Base-by-base conservation (phyloP, 1,140 invertebrate species). In the Penaeus chinensis region DNA sequence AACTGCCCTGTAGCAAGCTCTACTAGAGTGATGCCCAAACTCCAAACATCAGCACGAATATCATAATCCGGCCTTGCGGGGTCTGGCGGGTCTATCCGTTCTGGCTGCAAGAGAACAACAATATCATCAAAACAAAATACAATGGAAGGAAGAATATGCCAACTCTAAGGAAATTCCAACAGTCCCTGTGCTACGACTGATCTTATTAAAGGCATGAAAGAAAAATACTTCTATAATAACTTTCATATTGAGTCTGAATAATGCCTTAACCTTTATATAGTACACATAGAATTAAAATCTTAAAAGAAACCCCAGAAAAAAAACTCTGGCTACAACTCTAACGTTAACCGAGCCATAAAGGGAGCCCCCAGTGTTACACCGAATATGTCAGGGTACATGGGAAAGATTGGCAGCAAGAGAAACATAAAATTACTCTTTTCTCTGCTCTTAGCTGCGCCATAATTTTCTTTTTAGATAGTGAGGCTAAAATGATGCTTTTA, bases 21-120 rank as follows among this genome's bases (percentile, higher is more conserved):
- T 90, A 99, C 97, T 91, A 99, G 93, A 77, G 98, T 98, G 90
- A 99, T 99, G 90, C 99, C 99, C 87, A 99, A 94, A 91, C 97
- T 99, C 99, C 99, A 99, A 37, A 99, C 98, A 94, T 99, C 99
- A 24, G 98, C 98, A 90, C 98, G 94, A 91, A 99, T 99, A 93
- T 99, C 99, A 92, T 99, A 99, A 92, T 98, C 97, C 80, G 96
- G 96, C 91, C 96, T 96, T 83, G 95, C 95, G 77, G 96, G 96
- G 93, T 97, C 95, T 85, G 95, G 96, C 42, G 96, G 96, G 93
- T 98, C 97, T 93, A 99, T 99, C 91, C 98, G 94, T 94, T 99
- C 98, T 62, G 98, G 98, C 97, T 99, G 91, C 19, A 90, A 91
- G 82, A 89, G 85, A 81, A 89, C 87, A 85, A 87, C 54, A 79